Evolutionary conservation across 2,113 vertebrate species (phyloP).

Genomic region (Clarias batrachus): DNA sequence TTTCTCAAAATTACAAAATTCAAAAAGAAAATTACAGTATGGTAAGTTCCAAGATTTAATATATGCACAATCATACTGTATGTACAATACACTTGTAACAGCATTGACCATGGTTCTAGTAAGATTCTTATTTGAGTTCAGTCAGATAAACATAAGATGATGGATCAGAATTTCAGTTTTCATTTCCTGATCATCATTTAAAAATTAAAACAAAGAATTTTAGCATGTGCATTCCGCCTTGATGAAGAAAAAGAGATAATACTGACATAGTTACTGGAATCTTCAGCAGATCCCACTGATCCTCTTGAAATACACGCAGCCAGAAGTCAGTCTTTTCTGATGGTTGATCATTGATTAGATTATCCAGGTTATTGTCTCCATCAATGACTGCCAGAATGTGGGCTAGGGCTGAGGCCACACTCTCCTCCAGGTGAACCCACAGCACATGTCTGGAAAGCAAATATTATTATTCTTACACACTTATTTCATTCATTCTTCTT

Average conservation of each 20-base stretch:
- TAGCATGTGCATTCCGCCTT: not conserved
- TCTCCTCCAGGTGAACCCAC: slow-evolving; percentile 54
- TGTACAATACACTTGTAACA: not conserved
- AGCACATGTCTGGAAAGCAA: slow-evolving; percentile 43
- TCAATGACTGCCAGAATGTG: slow-evolving; percentile 55
- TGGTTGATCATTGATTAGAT: slow-evolving; percentile 31
- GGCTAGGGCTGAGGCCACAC: slow-evolving; percentile 46
- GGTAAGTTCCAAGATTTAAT: not conserved
- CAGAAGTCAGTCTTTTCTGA: slow-evolving; percentile 40
- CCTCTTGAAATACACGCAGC: slow-evolving; percentile 49
- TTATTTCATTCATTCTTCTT: not conserved
- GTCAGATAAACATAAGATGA: not conserved
- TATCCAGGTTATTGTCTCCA: slow-evolving; percentile 53
- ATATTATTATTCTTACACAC: not conserved
- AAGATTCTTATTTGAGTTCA: not conserved
- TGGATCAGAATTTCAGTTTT: not conserved
- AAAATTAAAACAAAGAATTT: not conserved
- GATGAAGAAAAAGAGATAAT: not conserved
- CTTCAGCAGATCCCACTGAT: slow-evolving; percentile 39
- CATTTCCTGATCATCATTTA: not conserved
- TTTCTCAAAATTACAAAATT: not conserved
- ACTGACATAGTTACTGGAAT: slow-evolving; percentile 41
- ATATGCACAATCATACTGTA: not conserved
- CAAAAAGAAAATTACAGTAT: not conserved
- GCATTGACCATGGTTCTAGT: not conserved